Evolutionary conservation across 2,113 vertebrate species (phyloP), one percentile per base, ranked within the genome.

Genomic region (Anhinga anhinga): DNA sequence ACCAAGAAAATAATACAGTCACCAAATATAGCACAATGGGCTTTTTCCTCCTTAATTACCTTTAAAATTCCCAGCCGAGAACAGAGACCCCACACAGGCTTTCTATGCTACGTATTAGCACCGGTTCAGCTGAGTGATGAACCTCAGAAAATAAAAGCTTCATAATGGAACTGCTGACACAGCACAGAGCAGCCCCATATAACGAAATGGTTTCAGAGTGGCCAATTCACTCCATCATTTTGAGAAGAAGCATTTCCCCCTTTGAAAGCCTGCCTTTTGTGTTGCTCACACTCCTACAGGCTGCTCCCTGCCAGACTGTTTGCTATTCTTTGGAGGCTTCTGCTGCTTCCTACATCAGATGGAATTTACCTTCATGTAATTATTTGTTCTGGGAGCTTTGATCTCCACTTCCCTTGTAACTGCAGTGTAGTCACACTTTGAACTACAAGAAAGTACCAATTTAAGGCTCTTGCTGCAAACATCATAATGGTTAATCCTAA

Each of bases 341-440:
- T 91, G 92, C 91, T 80, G 59, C 91, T 98, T 93, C 82, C 88
- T 88, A 13, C 81, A 62, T 90, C 86, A 78, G 63, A 94, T 95
- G 95, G 94, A 94, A 95, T 91, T 96, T 92, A 96, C 93, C 93
- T 96, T 96, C 83, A 5, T 92, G 94, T 95, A 95, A 96, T 97
- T 96, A 97, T 98, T 98, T 98, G 97, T 94, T 98, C 97, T 96
- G 71, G 59, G 90, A 93, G 93, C 93, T 98, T 98, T 98, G 97
- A 98, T 98, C 97, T 97, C 79, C 76, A 92, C 89, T 97, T 97
- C 80, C 56, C 92, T 95, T 88, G 84, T 94, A 96, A 96, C 95
- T 91, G 71, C 93, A 92, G 74, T 50, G 77, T 59, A 97, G 88
- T 93, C 94, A 87, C 84, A 95, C 97, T 97, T 96, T 95, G 96